Evolutionary conservation across 2,888 invertebrate species (phyloP), one percentile per base, ranked within the genome.

Genomic region (Ochropleura leucogaster): DNA sequence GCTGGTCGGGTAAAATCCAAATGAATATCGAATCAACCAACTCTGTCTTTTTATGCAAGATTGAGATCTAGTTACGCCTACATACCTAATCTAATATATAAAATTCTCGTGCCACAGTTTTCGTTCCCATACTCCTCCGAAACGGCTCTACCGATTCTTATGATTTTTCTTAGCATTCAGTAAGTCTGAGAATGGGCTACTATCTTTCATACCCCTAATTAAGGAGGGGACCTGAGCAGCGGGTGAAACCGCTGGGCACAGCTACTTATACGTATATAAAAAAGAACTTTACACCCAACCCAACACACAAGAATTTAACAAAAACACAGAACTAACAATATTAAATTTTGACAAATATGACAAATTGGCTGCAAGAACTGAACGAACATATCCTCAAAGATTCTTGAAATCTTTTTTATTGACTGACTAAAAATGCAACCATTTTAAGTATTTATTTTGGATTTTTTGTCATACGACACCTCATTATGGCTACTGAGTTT

Each of bases 311-410:
- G 3, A 49, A 44, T 53, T 51, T 40, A 0, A 18, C 40, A 59
- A 79, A 67, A 68, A 72, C 76, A 68, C 76, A 65, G 63, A 68
- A 53, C 20, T 3, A 44, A 10, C 8, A 72, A 79, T 72, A 71
- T 71, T 64, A 64, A 76, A 78, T 57, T 84, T 83, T 80, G 80
- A 84, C 82, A 83, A 80, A 72, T 62, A 79, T 87, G 91, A 91
- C 90, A 91, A 91, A 92, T 91, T 90, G 83, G 73, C 62, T 65
- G 64, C 78, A 88, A 89, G 89, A 89, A 89, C 18, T 64, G 4
- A 16, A 71, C 3, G 42, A 82, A 86, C 88, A 87, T 75, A 85
- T 85, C 85, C 77, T 66, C 73, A 64, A 51, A 77, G 70, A 89
- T 90, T 88, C 85, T 72, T 69, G 30, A 71, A 63, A 69, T n/a